Conservation (phyloP, 53 echinoderm and acorn worm genomes). For the Glandiceps talaboti region DNA sequence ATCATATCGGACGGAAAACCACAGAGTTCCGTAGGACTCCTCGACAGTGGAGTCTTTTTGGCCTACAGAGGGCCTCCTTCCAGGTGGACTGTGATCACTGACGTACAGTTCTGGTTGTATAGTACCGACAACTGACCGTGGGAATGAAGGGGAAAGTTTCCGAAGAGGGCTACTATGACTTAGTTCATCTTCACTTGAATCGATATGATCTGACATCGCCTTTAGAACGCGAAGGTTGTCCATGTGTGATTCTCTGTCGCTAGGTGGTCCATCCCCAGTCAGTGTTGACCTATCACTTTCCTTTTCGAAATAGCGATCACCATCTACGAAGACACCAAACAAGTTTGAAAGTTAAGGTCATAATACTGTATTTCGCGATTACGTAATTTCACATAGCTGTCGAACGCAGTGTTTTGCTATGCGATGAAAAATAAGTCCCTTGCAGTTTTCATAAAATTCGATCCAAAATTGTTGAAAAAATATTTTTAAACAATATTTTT, state of each 20-base stretch:
- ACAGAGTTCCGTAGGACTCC: constrained; percentile 80
- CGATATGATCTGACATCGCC: not conserved
- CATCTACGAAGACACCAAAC: not conserved
- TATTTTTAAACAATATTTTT: no score
- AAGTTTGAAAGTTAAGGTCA: no score
- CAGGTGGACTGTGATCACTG: constrained; percentile 44
- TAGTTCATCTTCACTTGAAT: not conserved
- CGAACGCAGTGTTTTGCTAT: no score
- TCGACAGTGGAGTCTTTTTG: constrained; percentile 74
- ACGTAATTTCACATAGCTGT: no score
- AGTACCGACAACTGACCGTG: constrained; percentile 23
- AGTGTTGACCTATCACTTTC: not conserved
- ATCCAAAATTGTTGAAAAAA: no score
- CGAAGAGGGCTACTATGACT: not conserved
- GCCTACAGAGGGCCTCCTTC: constrained; percentile 9
- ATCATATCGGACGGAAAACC: constrained; percentile 76
- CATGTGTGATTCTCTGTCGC: not conserved
- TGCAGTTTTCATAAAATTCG: no score
- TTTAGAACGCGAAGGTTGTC: not conserved
- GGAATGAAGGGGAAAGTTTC: not conserved
- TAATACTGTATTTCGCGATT: no score
- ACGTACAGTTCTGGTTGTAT: constrained; percentile 86
- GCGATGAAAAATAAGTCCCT: no score
- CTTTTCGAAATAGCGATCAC: not conserved
- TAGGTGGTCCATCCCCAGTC: not conserved